A percentile compares a stretch with the other conserved stretches of the same genome.
These are phyloP conservation scores for Venustaconcha ellipsiformis DNA, from an alignment of 1,140 invertebrate species.

Conservation along the genomic window DNA sequence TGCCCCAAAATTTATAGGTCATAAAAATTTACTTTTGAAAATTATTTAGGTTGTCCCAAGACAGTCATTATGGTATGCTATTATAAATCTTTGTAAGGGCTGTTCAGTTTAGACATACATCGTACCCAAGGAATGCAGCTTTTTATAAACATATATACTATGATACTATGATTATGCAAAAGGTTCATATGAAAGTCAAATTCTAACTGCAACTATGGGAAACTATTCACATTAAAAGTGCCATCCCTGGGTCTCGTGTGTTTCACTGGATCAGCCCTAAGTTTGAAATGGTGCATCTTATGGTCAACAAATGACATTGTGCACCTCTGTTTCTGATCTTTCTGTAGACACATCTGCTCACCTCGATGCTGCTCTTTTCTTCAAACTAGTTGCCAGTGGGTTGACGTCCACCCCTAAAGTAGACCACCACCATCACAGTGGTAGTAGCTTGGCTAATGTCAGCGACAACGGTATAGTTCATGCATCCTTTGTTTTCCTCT, in stretches of 20 bases:
- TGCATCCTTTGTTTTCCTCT: too few species aligned
- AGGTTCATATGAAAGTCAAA: neutral
- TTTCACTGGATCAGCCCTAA: neutral
- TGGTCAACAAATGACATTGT: neutral
- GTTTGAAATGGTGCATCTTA: neutral
- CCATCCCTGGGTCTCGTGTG: neutral
- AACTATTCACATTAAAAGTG: neutral
- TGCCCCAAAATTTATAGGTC: too few species aligned
- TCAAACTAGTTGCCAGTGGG: slow-evolving; percentile 46
- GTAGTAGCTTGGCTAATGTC: neutral
- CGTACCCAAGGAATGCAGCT: too few species aligned
- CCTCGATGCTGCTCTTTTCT: slow-evolving; percentile 54
- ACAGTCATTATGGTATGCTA: too few species aligned
- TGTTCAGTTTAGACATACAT: too few species aligned
- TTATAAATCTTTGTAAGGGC: too few species aligned
- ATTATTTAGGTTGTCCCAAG: too few species aligned
- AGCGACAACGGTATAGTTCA: too few species aligned
- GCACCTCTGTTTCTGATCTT: slow-evolving; percentile 3
- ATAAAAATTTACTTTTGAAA: too few species aligned
- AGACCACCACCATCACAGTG: slow-evolving; percentile 24
- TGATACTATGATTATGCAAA: too few species aligned
- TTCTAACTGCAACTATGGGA: neutral
- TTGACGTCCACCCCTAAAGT: slow-evolving; percentile 34
- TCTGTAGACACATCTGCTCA: slow-evolving; percentile 38
- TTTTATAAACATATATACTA: too few species aligned